Evolutionary conservation across 2,888 invertebrate species (phyloP).

Genomic region (Neoaliturus tenellus): DNA sequence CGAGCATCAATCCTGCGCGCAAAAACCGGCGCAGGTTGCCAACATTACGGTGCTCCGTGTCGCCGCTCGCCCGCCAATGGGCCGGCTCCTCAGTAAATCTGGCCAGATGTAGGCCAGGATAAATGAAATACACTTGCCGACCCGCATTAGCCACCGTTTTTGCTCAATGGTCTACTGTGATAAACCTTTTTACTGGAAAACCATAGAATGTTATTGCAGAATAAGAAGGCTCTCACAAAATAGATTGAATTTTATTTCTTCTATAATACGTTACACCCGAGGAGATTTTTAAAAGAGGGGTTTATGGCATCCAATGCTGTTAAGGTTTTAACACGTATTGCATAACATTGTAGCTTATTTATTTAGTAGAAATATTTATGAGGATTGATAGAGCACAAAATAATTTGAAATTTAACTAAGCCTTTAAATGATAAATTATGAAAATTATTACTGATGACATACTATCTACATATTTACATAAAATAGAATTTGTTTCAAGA

Average conservation of each 20-base stretch:
- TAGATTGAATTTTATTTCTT: background rate
- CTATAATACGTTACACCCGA: too few species aligned
- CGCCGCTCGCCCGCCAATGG: background rate
- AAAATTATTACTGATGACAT: too few species aligned
- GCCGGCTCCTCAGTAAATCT: background rate
- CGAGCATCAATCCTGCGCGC: conserved; percentile 29
- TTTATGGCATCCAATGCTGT: too few species aligned
- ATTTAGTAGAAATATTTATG: too few species aligned
- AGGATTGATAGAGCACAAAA: too few species aligned
- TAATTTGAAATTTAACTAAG: too few species aligned
- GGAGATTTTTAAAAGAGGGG: too few species aligned
- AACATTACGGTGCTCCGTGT: background rate
- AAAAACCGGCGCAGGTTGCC: conserved; percentile 10
- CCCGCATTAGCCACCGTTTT: conserved; percentile 17
- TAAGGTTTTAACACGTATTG: too few species aligned
- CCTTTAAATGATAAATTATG: too few species aligned
- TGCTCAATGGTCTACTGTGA: background rate
- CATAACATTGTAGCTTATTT: too few species aligned
- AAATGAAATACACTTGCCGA: background rate
- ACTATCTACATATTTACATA: too few species aligned
- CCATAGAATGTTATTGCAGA: background rate
- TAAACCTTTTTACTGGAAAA: background rate
- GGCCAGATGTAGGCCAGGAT: conserved; percentile 20
- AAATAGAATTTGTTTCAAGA: too few species aligned
- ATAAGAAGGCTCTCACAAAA: background rate